Base-by-base conservation (phyloP, 1,140 invertebrate species). In the Myzus persicae region DNA sequence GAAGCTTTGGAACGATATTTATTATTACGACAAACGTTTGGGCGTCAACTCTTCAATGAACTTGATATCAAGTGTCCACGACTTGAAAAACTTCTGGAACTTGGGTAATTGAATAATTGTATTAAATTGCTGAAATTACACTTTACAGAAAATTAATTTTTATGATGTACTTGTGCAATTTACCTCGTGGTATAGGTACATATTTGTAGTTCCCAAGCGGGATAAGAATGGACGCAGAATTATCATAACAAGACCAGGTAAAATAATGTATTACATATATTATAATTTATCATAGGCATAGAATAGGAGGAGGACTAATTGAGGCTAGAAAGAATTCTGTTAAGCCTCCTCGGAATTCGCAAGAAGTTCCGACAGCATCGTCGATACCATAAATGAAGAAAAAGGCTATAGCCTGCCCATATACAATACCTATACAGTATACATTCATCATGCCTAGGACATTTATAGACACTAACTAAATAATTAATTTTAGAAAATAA, bases 1-100 rank as follows among this genome's bases (percentile, higher is more conserved):
- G 97, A 98, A 94, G 97, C 97, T 2, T 95, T 98, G 59, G 97
- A 98, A 94, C 96, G 97, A 84, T 98, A 98, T 95, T 95, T 98
- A 51, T 95, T 97, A n/a, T 96, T 98, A 93, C 96, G 97, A 44
- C 97, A 97, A 94, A 97, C 97, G 22, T 97, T 96, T 91, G 94
- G 94, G 11, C 94, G 95, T 26, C 90, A 88, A 85, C 97, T 97
- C 22, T 98, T 98, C 95, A 96, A 97, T 94, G 96, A 97, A 94
- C 96, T 98, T 88, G 97, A 98, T 95, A 96, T 97, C 93, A 96
- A 95, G 3, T 96, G 98, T 92, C 96, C 97, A 0, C 96, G 96
- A 92, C 97, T 98, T 95, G 95, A 96, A 82, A 96, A 98, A 93
- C 95, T 98, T 18, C 95, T 98, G 22, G 95, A 97, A 92, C 95